A percentile compares a stretch with the other conserved stretches of the same genome.
phyloP scores from a whole-genome alignment of 2,888 invertebrate genomes.

The Smittia sp. region DNA sequence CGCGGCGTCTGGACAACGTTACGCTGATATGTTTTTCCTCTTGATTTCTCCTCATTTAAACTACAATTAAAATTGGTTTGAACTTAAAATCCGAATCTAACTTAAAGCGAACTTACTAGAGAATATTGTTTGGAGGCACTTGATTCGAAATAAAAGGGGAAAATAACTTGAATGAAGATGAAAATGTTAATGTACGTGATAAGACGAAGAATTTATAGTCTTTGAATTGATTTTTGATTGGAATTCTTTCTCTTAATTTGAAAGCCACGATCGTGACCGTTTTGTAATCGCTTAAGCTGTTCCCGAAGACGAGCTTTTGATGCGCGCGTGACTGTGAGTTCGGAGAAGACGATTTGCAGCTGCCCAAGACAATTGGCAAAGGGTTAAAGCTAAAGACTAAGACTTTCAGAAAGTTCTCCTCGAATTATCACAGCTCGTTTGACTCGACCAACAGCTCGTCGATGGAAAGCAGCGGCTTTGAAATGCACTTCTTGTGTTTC shows the following conservation, averaged over 20 bases:
- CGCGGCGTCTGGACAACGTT: not conserved
- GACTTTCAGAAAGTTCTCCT: not conserved
- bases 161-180: not conserved
- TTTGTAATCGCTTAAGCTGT: too few species aligned
- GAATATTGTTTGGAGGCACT: conserved; percentile 18
- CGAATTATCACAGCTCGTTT: not conserved
- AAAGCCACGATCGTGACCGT: too few species aligned
- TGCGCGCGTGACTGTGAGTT: not conserved
- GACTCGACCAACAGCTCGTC: not conserved
- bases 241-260: not conserved
- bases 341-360: conserved; percentile 6
- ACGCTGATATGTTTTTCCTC: not conserved
- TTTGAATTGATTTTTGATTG: conserved; percentile 23
- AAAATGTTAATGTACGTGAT: conserved; percentile 9
- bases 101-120: conserved; percentile 5
- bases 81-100: conserved; percentile 11
- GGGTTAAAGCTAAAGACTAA: not conserved
- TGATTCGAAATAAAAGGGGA: not conserved
- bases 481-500: conserved; percentile 12
- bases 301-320: too few species aligned
- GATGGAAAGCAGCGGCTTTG: not conserved
- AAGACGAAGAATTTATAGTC: conserved; percentile 21
- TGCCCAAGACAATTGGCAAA: conserved; percentile 21
- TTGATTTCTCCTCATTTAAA: conserved; percentile 10
- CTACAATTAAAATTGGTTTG: conserved; percentile 5